Percentiles rank a stretch among this genome's conserved stretches.
Evolutionary conservation across 2,113 vertebrate species (phyloP).

Genomic region (Chaetodon auriga): DNA sequence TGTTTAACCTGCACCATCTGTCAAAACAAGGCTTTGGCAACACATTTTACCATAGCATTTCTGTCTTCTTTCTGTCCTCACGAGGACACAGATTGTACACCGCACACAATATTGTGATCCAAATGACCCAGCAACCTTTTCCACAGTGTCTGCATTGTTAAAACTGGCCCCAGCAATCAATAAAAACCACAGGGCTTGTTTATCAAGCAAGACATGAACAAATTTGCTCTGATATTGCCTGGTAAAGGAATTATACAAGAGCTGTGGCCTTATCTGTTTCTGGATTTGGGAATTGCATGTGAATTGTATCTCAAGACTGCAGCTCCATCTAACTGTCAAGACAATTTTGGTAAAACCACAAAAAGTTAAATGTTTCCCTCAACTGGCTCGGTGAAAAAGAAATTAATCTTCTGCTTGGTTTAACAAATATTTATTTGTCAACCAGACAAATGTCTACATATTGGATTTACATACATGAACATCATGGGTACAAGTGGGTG

Average conservation of each 20-base stretch:
- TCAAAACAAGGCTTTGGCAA: background rate
- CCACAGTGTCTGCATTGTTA: background rate
- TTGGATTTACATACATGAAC: background rate
- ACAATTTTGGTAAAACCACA: background rate
- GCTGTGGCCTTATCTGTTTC: background rate
- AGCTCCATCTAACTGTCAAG: background rate
- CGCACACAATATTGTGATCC: background rate
- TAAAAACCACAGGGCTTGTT: slow-evolving; percentile 16
- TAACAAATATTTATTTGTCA: background rate
- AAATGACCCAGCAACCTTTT: slow-evolving; percentile 8
- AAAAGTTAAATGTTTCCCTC: background rate
- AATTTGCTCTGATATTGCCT: background rate
- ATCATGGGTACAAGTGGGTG: background rate
- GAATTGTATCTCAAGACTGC: background rate
- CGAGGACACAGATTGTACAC: background rate
- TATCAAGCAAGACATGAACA: background rate
- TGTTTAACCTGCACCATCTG: background rate
- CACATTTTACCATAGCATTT: background rate
- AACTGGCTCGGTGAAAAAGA: background rate
- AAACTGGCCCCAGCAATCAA: slow-evolving; percentile 1
- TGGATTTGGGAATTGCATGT: background rate
- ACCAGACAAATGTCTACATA: too few species aligned
- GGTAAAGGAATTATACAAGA: background rate
- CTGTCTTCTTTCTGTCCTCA: background rate
- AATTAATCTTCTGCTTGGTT: background rate